Base-by-base conservation (phyloP, 2,797 vertebrate genomes). In the Esox lucius region DNA sequence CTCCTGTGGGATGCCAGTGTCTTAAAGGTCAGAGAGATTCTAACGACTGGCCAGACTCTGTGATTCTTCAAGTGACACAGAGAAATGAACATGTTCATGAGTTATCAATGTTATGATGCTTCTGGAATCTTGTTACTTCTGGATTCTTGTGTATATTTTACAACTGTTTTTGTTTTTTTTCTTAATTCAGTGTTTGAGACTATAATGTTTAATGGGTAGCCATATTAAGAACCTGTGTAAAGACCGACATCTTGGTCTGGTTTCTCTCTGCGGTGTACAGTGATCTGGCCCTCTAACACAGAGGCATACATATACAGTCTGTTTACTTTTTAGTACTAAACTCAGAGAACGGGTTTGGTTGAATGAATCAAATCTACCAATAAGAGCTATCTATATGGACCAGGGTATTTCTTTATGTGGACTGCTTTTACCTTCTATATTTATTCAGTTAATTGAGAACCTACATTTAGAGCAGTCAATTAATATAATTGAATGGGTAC, bases 41-140 rank as follows among this genome's bases (percentile, higher is more conserved):
- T 12, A 26, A 61, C 22, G n/a, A 61, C n/a, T 61, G 22, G 61
- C 9, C 7, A 61, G 6, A n/a, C n/a, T 56, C 49, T 53, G 53
- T 56, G 53, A 56, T 56, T 56, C 22, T 24, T 24, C 11, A 24
- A 61, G 22, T 24, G 22, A 28, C 62, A 31, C 26, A 31, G 13
- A 62, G 7, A 49, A 24, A 46, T 42, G 39, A 74, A 75, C 26
- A 62, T 22, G 68, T 76, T 68, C 19, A 71, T 66, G 31, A 62
- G 70, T 46, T 46, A 13, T 13, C 42, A 73, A 59, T 17, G 46
- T 42, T 31, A 48, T 48, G 22, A 75, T 69, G 51, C 71, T 64
- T 65, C 71, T 42, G 68, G 68, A 73, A 51, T 48, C 70, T 76
- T 53, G 33, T 46, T 65, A 33, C 48, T 61, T 26, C 59, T 70